Base-by-base conservation (phyloP, 2,888 invertebrate genomes). In the Octodonta nipae region DNA sequence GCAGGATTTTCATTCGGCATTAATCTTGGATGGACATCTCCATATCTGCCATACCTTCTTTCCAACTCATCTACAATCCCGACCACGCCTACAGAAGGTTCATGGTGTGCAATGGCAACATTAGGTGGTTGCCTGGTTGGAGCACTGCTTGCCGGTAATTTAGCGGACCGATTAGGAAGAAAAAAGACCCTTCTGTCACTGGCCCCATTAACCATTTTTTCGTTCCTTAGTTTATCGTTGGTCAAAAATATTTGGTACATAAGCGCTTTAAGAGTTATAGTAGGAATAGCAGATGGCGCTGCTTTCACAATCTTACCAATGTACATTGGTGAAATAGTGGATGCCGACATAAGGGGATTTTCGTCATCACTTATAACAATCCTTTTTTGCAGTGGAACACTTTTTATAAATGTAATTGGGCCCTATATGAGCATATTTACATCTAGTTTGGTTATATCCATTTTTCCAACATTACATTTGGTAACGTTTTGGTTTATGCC, bases 51-150 rank as follows among this genome's bases (percentile, higher is more conserved):
- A 11, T 58, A 63, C 47, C 62, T 73, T 7, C 53, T 59, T 36
- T 61, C 64, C 24, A 34, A 52, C 13, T 54, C 64, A 16, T 67
- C 69, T 33, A 50, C 57, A 8, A 70, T 72, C 48, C 65, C 63
- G 25, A 67, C 69, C 26, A 60, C 67, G 5, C 39, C 52, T 13
- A 66, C 65, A 40, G 60, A 71, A 46, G 67, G 68, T 41, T 71
- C 72, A 48, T 73, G 72, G 73, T 71, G 73, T 53, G 72, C 71
- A 1, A 73, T 75, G 25, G 68, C 77, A 48, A 74, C 73, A 56
- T 66, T 76, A 39, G 57, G 76, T 26, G 77, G 75, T 43, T 72
- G 73, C 1, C 71, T 74, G 3, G 58, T 73, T 20, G 75, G 75
- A 28, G 73, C 73, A 7, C 54, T 75, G 6, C 59, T 73, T 11